Evolutionary conservation across 1,140 invertebrate species (phyloP), one percentile per base, ranked within the genome.

Genomic region (Drosophila fuyamai): DNA sequence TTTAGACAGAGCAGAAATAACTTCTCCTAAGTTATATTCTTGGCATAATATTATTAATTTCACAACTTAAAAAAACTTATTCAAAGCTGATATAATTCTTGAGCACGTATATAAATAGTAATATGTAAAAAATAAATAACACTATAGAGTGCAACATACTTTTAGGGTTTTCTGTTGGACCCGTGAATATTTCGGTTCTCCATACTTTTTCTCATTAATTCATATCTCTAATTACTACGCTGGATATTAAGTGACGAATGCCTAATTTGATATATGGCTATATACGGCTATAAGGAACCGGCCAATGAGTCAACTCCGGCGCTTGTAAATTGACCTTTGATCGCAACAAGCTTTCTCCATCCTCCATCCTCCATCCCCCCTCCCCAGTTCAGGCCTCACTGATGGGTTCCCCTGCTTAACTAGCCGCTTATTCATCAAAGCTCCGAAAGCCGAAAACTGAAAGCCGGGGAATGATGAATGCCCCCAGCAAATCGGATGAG

Each of bases 381-480:
- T 13, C 29, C 13, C 35, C 14, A 29, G 10, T 27, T 2, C 35
- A 8, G 14, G 1, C 18, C 27, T 9, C 4, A 9, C 23, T 61
- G 44, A 61, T 46, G 41, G 36, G 27, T 13, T 14, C 44, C 23
- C 38, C 67, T 71, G 71, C 73, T 67, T 83, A 71, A 62, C 75
- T 83, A 58, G 74, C 75, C 79, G 68, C 79, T 81, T 81, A 81
- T 81, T 81, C 79, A 82, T 84, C 81, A 84, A 73, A 46, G 63
- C 61, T 55, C 51, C 14, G 12, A 54, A 50, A 58, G 35, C 46
- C 12, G 46, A 47, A 29, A 29, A 13, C 51, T 14, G 29, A 53
- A 57, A 50, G 38, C 47, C 61, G 62, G 44, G 36, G 56, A 67
- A 82, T 86, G 83, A 86, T 86, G 83, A 73, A 86, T 86, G 83